A percentile compares a stretch with the other conserved stretches of the same genome.
These are phyloP conservation scores for Podarcis muralis DNA, from an alignment of 2,113 vertebrate species.

Conservation along the genomic window DNA sequence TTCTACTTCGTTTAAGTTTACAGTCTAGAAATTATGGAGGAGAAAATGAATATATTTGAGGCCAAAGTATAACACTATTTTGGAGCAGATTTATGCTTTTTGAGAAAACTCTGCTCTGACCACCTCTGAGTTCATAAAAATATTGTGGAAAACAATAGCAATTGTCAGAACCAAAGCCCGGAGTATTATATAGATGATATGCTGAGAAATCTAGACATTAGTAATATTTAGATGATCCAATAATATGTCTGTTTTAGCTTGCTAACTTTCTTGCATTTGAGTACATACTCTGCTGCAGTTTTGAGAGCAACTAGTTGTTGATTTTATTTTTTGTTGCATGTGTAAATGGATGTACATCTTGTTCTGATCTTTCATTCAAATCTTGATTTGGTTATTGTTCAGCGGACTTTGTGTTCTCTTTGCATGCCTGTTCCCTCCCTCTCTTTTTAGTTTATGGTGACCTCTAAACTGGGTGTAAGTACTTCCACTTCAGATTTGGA, in stretches of 20 bases:
- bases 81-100: too few relatives aligned
- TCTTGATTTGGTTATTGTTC: neutral
- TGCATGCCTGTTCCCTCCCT: neutral
- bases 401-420: neutral
- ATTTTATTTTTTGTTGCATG: neutral
- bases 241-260: neutral
- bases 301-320: neutral
- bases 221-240: neutral
- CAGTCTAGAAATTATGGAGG: too few relatives aligned
- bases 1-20: neutral
- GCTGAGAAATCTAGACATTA: neutral
- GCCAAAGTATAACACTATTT: neutral
- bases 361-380: neutral
- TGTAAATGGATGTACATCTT: neutral
- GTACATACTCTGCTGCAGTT: neutral
- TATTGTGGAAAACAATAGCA: neutral
- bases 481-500: neutral
- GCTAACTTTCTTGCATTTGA: neutral
- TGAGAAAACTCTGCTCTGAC: neutral
- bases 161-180: neutral
- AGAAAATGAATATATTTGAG: neutral
- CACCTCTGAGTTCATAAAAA: neutral
- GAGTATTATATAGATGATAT: neutral
- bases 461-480: neutral
- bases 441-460: neutral